Evolutionary conservation across 2,888 invertebrate genomes (phyloP).

Genomic region (Mongoloraphidia duomilia): DNA sequence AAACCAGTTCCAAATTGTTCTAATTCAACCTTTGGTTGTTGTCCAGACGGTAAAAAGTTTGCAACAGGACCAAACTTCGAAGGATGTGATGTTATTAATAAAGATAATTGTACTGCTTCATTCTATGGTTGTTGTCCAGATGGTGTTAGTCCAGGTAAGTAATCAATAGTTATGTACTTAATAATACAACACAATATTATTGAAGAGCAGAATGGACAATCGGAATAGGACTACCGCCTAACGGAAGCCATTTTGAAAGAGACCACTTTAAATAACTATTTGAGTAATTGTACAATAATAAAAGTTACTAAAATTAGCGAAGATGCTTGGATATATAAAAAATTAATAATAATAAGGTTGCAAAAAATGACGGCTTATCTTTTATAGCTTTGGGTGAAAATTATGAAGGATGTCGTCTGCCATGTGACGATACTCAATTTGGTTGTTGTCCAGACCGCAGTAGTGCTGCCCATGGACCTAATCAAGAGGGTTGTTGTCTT

Average conservation of each 20-base stretch:
- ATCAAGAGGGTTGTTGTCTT: constrained; percentile 70
- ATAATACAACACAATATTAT: background rate
- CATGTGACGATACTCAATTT: constrained; percentile 51
- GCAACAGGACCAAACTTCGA: constrained; percentile 48
- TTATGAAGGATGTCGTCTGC: constrained; percentile 57
- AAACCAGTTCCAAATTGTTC: constrained; percentile 31
- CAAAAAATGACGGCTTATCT: background rate
- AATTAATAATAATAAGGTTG: no score
- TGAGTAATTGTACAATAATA: no score
- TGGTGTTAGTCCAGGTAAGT: constrained; percentile 42
- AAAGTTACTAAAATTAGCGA: no score
- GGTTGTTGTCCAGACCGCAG: constrained; percentile 81
- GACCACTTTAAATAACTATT: no score
- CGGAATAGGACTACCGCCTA: constrained; percentile 1
- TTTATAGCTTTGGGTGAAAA: constrained; percentile 48
- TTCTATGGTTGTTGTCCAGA: constrained; percentile 65
- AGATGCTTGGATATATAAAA: no score
- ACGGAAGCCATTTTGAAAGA: no score
- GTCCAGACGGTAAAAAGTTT: constrained; percentile 47
- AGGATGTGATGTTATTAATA: constrained; percentile 38
- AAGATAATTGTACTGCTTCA: constrained; percentile 37
- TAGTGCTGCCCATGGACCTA: constrained; percentile 75
- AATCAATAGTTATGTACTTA: no score
- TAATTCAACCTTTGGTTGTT: constrained; percentile 54
- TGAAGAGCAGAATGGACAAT: constrained; percentile 1